Percentiles rank a stretch among this genome's conserved stretches.
Conservation (phyloP, 2,797 vertebrate species). For the Potorous gilbertii region DNA sequence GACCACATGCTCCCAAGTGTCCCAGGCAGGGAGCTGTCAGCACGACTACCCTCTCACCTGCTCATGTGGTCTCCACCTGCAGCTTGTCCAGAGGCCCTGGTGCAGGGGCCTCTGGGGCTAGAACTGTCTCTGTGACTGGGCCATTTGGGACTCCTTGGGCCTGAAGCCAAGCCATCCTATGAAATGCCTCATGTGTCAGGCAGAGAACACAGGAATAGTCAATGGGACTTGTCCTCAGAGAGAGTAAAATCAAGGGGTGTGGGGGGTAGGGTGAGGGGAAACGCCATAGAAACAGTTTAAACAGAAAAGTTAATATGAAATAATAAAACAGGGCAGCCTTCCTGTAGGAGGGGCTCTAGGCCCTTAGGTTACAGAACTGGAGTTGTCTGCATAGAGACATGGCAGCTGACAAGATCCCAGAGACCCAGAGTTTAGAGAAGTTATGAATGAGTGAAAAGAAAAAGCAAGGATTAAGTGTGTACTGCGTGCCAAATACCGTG, state of each 20-base stretch:
- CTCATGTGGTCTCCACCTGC: slow-evolving; percentile 81
- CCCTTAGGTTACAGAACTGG: not conserved
- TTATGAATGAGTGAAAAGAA: not conserved
- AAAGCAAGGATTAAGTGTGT: slow-evolving; percentile 33
- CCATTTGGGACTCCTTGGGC: accelerated
- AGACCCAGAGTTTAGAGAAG: not conserved
- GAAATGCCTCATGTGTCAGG: not conserved
- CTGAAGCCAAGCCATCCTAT: not conserved
- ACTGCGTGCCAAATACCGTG: not conserved
- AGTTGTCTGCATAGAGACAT: not conserved
- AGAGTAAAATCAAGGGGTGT: not conserved
- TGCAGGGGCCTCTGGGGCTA: not conserved
- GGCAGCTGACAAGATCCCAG: not conserved
- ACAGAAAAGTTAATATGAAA: not conserved
- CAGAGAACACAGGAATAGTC: not conserved
- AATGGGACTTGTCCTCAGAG: not conserved
- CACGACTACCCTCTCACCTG: slow-evolving; percentile 81
- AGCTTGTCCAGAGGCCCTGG: slow-evolving; percentile 56
- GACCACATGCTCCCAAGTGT: slow-evolving; percentile 79
- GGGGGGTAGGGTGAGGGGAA: not conserved
- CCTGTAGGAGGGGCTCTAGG: not conserved
- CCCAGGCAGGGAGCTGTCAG: slow-evolving; percentile 75
- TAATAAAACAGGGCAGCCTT: not conserved
- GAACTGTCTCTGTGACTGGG: not conserved
- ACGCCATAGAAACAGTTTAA: not conserved